Conservation (phyloP, 2,797 vertebrate species). For the Coreius guichenoti region DNA sequence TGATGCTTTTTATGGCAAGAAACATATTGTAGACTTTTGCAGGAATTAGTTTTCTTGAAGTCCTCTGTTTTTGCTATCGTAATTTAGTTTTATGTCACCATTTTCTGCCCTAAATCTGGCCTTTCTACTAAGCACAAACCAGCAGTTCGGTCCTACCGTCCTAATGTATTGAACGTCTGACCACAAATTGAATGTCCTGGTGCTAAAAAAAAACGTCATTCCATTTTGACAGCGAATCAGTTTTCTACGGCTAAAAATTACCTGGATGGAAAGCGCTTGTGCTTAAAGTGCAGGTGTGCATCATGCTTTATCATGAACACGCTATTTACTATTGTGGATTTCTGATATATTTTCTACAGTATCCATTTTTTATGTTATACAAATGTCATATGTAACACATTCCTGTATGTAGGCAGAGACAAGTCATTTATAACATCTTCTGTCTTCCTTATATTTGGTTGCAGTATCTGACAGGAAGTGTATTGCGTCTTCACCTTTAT, state of each 20-base stretch:
- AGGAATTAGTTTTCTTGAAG: background rate
- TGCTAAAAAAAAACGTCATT: constrained; percentile 24
- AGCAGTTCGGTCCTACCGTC: background rate
- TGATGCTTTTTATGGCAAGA: background rate
- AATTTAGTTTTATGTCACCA: background rate
- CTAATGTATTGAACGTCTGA: background rate
- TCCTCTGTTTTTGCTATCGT: background rate
- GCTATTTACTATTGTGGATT: background rate
- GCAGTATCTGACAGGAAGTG: background rate
- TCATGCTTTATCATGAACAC: background rate
- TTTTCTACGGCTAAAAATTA: background rate
- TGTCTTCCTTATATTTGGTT: background rate
- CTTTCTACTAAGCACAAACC: background rate
- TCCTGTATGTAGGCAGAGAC: background rate
- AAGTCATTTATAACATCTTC: background rate
- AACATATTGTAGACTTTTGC: background rate
- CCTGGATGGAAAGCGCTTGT: background rate
- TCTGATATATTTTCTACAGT: background rate
- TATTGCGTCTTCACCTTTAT: background rate
- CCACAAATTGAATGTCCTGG: constrained; percentile 8
- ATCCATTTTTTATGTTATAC: background rate
- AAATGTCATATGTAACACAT: background rate
- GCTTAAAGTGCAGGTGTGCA: background rate
- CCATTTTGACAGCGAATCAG: constrained; percentile 18
- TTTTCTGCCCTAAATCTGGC: background rate